Base-by-base conservation (phyloP, 2,888 invertebrate genomes). In the Aphelenchoides bicaudatus region DNA sequence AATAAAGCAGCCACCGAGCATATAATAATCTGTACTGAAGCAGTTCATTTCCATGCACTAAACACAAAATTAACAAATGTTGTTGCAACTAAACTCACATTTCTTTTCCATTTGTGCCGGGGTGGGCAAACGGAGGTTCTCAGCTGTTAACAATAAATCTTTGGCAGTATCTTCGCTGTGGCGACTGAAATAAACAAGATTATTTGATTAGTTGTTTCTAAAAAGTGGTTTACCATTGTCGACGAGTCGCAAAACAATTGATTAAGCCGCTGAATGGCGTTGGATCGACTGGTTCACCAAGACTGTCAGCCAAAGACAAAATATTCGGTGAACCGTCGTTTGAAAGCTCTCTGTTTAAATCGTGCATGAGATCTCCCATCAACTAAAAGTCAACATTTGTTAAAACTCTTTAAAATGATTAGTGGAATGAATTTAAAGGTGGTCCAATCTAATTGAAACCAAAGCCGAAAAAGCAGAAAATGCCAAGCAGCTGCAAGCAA, bases 1-100 rank as follows among this genome's bases (percentile, higher is more conserved):
- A 51, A 23, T 51, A 51, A 19, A 51, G n/a, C 52, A 51, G 21
- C 52, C 52, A 51, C 16, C 52, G 31, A 19, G 52, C 52, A 29
- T 51, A 51, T 23, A 51, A 21, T n/a, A 51, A 8, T 6, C 52
- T n/a, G 38, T 51, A 51, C 4, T 38, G 13, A 19, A 51, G 4
- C 37, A 51, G 8, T 13, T 51, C 37, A 27, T 51, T 51, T 29
- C 52, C 52, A 23, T 51, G 31, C 31, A 51, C 52, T 51, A 19
- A 34, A 51, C 27, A 23, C 8, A 34, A 6, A 25, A 43, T n/a
- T 19, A n/a, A n/a, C 43, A 43, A 25, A 43, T 21, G 25, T 43
- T 21, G 16, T 43, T 25, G 16, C 21, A 10, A 8, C 8, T 10
- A 43, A 10, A n/a, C 43, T 43, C 43, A 43, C 43, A n/a, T 21